Evolutionary conservation across 1,140 invertebrate species (phyloP).

Genomic region (Cryptotermes secundus): DNA sequence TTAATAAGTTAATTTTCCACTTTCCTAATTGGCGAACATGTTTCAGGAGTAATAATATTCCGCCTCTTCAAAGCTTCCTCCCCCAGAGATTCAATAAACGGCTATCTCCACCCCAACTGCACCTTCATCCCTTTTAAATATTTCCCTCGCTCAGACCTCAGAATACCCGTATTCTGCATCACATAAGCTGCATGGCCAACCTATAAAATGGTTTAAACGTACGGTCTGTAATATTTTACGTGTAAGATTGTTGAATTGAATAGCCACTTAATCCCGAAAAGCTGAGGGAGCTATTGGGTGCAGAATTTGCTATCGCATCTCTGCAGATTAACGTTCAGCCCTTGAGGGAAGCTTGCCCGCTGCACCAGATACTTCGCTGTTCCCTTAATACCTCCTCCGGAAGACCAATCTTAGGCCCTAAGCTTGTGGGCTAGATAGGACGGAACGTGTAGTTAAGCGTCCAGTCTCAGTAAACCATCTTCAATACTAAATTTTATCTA

Average conservation of each 20-base stretch:
- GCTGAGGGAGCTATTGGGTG: conserved; percentile 16
- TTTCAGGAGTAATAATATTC: not conserved
- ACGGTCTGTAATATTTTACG: not conserved
- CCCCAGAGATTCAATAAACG: not conserved
- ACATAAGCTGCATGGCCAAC: not conserved
- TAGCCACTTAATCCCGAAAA: not conserved
- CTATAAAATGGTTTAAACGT: conserved; percentile 1
- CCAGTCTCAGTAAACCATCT: not conserved
- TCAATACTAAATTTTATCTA: not conserved
- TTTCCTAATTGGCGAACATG: not conserved
- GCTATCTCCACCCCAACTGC: not conserved
- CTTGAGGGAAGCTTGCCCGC: not conserved
- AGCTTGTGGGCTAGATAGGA: not conserved
- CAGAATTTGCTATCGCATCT: conserved; percentile 12
- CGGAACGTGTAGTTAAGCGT: not conserved
- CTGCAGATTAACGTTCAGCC: not conserved
- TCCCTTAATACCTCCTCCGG: not conserved
- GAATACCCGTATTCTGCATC: not conserved
- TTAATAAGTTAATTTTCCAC: not conserved
- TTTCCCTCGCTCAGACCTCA: not conserved
- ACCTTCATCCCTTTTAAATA: not conserved
- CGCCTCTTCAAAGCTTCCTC: not conserved
- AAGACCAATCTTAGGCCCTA: conserved; percentile 9
- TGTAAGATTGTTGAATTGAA: conserved; percentile 16
- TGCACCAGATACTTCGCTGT: not conserved